Base-by-base conservation (phyloP, 2,797 vertebrate genomes). In the Danio aesculapii region DNA sequence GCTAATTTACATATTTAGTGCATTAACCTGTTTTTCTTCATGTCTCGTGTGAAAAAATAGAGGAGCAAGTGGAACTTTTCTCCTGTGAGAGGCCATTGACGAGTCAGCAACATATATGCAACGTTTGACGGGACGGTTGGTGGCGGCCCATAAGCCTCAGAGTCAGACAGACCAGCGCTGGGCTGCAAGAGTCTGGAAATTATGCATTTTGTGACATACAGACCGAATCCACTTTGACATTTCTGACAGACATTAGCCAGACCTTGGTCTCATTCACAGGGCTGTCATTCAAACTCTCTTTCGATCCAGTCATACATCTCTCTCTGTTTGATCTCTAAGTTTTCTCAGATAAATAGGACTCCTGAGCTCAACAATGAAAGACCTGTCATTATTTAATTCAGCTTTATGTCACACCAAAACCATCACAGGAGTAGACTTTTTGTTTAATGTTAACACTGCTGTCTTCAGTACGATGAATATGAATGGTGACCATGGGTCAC, bases 121-220 rank as follows among this genome's bases (percentile, higher is more conserved):
- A 53, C 52, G 44, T 73, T 64, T 66, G 61, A 79, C 1, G 50
- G 47, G 63, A 39, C 47, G 75, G 41, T 50, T 70, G 10, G 5
- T 14, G 19, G 44, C 44, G 66, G 44, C 13, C 17, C 61, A 61
- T 87, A 81, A 52, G 74, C 50, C 41, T 41, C 68, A 69, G 47
- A 55, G 67, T 69, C 46, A 83, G 81, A 85, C 55, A 6, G 66
- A 43, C 61, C 73, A 57, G 62, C 39, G 47, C 58, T 73, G 81
- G 59, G 75, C 82, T 50, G 75, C 39, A 58, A 71, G 66, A 73
- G 83, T 85, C 86, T 88, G 80, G 81, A 88, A 86, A 86, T 87
- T 81, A 84, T 88, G 62, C 70, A 74, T 77, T 83, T 81, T 70
- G 47, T 67, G 78, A 85, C 64, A 84, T 47, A 63, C 17, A 78